Evolutionary conservation across 2,888 invertebrate species (phyloP).

Genomic region (Abscondita cerata): DNA sequence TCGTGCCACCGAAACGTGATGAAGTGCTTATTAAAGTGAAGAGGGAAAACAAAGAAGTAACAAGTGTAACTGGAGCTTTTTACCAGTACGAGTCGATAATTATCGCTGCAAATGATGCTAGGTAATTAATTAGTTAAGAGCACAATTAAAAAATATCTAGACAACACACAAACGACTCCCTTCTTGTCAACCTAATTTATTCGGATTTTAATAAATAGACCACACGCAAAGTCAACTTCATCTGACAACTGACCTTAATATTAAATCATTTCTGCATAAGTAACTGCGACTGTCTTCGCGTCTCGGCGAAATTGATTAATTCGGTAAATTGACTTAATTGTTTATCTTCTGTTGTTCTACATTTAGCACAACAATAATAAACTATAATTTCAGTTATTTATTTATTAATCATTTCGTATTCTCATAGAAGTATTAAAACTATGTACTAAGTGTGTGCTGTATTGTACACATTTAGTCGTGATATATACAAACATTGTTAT

Average conservation of each 20-base stretch:
- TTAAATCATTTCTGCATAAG: constrained; percentile 21
- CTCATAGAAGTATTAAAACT: too few relatives aligned
- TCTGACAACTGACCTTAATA: constrained; percentile 20
- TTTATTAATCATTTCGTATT: too few relatives aligned
- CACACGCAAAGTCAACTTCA: constrained; percentile 12
- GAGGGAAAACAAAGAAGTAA: background rate
- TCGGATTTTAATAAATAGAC: constrained; percentile 18
- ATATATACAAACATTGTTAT: too few relatives aligned
- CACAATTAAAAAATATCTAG: background rate
- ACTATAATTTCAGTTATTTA: too few relatives aligned
- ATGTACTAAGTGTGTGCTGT: too few relatives aligned
- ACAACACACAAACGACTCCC: constrained; percentile 13
- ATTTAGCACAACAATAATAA: too few relatives aligned
- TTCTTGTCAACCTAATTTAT: constrained; percentile 17
- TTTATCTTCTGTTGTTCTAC: too few relatives aligned
- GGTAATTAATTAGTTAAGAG: background rate
- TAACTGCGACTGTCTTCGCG: constrained; percentile 4
- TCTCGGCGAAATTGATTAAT: constrained; percentile 5
- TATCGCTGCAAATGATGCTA: background rate
- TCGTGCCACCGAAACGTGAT: too few relatives aligned
- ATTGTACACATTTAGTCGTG: too few relatives aligned
- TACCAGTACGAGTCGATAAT: too few relatives aligned
- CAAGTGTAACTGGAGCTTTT: too few relatives aligned
- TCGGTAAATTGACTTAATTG: constrained; percentile 10
- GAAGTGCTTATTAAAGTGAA: background rate